Evolutionary conservation across 1,140 invertebrate genomes (phyloP).

Genomic region (Drosophila equinoxialis): DNA sequence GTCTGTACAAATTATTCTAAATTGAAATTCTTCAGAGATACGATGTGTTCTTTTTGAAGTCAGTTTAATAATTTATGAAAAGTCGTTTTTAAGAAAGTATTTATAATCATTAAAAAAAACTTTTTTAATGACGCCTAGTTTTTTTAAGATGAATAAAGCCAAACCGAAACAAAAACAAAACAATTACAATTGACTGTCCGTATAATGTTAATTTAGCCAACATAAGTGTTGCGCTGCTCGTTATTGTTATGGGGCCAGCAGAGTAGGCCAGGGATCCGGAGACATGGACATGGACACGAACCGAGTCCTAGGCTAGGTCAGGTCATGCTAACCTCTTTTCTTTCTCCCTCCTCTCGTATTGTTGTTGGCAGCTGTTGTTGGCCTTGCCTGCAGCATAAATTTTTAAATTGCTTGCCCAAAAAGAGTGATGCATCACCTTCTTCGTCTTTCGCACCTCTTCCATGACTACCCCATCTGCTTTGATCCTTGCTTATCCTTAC

Average conservation of each 20-base stretch:
- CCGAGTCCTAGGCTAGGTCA: conserved; percentile 38
- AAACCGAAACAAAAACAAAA: neutral
- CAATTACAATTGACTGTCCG: neutral
- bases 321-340: conserved; percentile 62
- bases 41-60: no score
- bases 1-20: no score
- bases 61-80: no score
- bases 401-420: conserved; percentile 48
- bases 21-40: no score
- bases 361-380: conserved; percentile 30
- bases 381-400: conserved; percentile 73
- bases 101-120: no score
- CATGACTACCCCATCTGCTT: neutral
- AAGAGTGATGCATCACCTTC: conserved; percentile 4
- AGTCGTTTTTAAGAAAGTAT: no score
- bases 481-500: neutral
- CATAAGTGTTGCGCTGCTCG: conserved; percentile 77
- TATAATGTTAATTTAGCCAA: conserved; percentile 63
- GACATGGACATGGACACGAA: conserved; percentile 17
- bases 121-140: no score
- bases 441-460: neutral
- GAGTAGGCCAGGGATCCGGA: conserved; percentile 12
- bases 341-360: neutral
- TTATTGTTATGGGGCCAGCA: conserved; percentile 58
- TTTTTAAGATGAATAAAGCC: no score